Base-by-base conservation (phyloP, 2,797 vertebrate genomes). In the Rhincodon typus region DNA sequence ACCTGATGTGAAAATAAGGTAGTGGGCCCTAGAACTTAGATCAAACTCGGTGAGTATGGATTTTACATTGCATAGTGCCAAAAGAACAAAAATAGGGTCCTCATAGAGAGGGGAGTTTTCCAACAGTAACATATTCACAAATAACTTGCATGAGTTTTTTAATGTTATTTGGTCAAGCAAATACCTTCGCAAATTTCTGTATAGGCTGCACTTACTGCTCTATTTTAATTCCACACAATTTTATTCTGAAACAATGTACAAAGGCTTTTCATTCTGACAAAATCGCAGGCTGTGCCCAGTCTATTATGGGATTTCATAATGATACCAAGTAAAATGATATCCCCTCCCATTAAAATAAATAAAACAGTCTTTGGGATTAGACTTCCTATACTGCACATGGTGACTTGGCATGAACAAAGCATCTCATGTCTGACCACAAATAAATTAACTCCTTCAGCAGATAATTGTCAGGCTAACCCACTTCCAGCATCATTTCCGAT, bases 401-500 rank as follows among this genome's bases (percentile, higher is more conserved):
- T 95, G 94, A 77, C 94, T 95, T 95, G 46, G 38, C 70, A 74
- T 77, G 69, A 95, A 95, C 94, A 95, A 95, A 95, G 94, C 94
- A 95, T 95, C 94, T 57, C 94, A 95, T 95, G 94, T 77, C 70
- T 95, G 94, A 95, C 42, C 94, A 95, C 94, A 72, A 74, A 72
- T 95, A 95, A 95, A 95, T 95, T 95, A 95, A 95, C 94, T 95
- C 94, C 94, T 95, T 95, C 94, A 95, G 94, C 67, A 74, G 94
- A 50, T 95, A 95, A 95, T 95, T 95, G 94, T 95, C 70, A 95
- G 94, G 94, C 94, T 95, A 70, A 74, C 70, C 94, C 94, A 46
- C 30, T 95, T 95, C 94, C 94, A 77, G 94, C 30, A 95, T 95
- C 88, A 96, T 96, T 96, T 96, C 96, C 96, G 96, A 96, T 96